Base-by-base conservation (phyloP, 30 jellyfish, hydroid and myxozoan species). In the Mastigias papua region DNA sequence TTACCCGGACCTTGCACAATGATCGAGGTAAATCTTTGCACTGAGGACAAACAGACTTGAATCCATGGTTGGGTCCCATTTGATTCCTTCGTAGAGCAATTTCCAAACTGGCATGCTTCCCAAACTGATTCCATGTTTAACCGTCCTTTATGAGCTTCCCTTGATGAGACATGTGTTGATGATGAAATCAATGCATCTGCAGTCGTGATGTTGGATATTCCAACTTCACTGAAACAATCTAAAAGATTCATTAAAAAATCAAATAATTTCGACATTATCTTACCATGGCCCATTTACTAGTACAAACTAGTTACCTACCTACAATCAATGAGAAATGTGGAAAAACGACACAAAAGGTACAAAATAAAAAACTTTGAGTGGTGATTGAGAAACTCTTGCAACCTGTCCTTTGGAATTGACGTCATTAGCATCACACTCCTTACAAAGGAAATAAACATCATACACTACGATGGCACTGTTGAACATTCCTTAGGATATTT, bases 1-100 rank as follows among this genome's bases (percentile, higher is more conserved):
- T 67, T 75, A 30, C 95, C 95, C 10, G 51, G 80, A 21, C 95
- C 95, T 75, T 86, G 95, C 2, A 86, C 67, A 27, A 86, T 48
- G 22, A 86, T 57, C 16, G 79, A 71, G n/a, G 76, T 58, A 20
- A 86, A 21, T 23, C 67, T 86, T 2, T 63, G 79, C 1, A 49
- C 62, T 5, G 79, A 13, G 1, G 86, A 1, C 0, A 76, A 51
- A 49, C 95, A 86, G 26, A 77, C 80, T 69, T 86, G 90, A 61
- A 86, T 86, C 95, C 95, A 86, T 32, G 93, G 93, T 21, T 72
- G 71, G 50, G 20, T 48, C 34, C 93, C 69, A 27, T 22, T 57
- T 27, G 87, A 28, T 48, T 82, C 92, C 50, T 67, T 46, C 1
- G 54, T 8, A 42, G 54, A 42, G 54, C 54, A 42, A 42, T 15